Evolutionary conservation across 2,113 vertebrate species (phyloP).

Genomic region (Pungitius pungitius): DNA sequence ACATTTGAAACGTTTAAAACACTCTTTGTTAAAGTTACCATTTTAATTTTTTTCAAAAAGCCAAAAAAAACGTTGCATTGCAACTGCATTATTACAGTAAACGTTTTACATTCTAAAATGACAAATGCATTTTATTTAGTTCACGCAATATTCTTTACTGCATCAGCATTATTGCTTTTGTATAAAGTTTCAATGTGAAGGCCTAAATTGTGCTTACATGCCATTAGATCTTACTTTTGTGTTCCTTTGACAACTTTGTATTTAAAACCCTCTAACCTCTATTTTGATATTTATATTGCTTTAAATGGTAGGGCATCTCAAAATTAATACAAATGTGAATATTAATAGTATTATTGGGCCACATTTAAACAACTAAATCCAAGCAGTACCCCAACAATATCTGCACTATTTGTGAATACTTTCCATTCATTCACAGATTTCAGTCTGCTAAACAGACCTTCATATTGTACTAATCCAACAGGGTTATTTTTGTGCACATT

Average conservation of each 20-base stretch:
- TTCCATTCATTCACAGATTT: conserved; percentile 3
- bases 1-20: not conserved
- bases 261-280: not conserved
- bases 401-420: too few relatives aligned
- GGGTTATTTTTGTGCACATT: conserved; percentile 39
- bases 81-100: too few relatives aligned
- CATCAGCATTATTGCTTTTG: not conserved
- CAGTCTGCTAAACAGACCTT: not conserved
- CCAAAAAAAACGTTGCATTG: too few relatives aligned
- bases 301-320: not conserved
- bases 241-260: not conserved
- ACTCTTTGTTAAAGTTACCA: not conserved
- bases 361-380: not conserved
- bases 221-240: not conserved
- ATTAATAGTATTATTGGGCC: not conserved
- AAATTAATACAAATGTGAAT: too few relatives aligned
- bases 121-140: not conserved
- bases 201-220: not conserved
- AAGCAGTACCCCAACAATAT: not conserved
- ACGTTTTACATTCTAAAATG: not conserved
- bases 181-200: not conserved
- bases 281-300: not conserved
- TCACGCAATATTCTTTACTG: not conserved
- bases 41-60: too few relatives aligned
- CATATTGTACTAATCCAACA: conserved; percentile 1